Conservation (phyloP, 1,140 invertebrate genomes). For the Drosophila quadrilineata region DNA sequence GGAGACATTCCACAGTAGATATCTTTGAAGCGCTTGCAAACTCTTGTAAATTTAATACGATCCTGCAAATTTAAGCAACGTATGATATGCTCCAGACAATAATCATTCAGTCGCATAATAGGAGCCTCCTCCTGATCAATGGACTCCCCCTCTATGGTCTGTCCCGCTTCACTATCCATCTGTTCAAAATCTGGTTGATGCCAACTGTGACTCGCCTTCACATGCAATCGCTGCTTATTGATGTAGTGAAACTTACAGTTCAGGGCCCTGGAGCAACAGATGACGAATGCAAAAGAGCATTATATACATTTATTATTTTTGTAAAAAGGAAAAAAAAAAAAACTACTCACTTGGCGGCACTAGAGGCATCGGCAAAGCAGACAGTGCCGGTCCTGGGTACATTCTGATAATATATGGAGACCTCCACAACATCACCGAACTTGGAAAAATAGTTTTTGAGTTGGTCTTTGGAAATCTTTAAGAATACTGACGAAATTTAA, state of each 20-base stretch:
- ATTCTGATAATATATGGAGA: neutral
- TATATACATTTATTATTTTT: neutral
- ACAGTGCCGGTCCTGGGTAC: constrained; percentile 34
- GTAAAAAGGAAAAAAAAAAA: neutral
- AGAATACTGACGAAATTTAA: neutral
- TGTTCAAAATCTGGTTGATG: constrained; percentile 49
- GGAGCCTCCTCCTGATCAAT: neutral
- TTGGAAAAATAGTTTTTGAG: neutral
- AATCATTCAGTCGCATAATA: constrained; percentile 39
- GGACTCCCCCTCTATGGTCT: neutral
- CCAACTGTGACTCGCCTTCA: constrained; percentile 58
- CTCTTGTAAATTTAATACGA: constrained; percentile 50
- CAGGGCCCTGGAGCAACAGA: constrained; percentile 4
- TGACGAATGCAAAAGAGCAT: neutral
- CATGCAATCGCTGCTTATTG: constrained; percentile 9
- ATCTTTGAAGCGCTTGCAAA: constrained; percentile 38
- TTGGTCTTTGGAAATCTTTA: neutral
- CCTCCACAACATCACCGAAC: neutral
- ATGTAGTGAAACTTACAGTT: constrained; percentile 24
- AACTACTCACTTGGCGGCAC: constrained; percentile 53
- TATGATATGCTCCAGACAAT: constrained; percentile 40
- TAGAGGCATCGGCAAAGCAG: constrained; percentile 14
- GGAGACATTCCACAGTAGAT: constrained; percentile 29
- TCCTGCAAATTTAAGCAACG: constrained; percentile 1
- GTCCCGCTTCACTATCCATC: neutral